Evolutionary conservation across 1,140 invertebrate genomes (phyloP).

Genomic region (Neodiprion pinetum): DNA sequence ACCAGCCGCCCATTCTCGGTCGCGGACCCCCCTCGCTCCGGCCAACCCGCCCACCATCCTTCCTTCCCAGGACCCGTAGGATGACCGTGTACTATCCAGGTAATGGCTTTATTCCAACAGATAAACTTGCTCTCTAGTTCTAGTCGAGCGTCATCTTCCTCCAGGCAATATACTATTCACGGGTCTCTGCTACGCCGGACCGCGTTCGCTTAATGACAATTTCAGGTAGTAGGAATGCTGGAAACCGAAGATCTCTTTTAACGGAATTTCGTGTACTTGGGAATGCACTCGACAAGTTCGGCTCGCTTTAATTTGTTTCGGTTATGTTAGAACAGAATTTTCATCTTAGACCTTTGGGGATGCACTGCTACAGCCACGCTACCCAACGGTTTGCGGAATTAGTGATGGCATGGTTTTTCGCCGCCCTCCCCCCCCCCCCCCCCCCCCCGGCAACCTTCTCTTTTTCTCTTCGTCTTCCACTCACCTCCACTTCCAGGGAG

Average conservation of each 20-base stretch:
- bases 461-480: background rate
- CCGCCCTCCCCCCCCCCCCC: background rate
- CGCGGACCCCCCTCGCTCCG: conserved; percentile 1
- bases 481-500: background rate
- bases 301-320: conserved; percentile 35
- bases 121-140: conserved; percentile 45
- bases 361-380: background rate
- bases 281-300: conserved; percentile 22
- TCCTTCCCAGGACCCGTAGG: conserved; percentile 36
- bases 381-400: background rate
- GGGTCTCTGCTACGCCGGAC: conserved; percentile 24
- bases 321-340: conserved; percentile 40
- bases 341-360: conserved; percentile 27
- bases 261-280: conserved; percentile 30
- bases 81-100: conserved; percentile 44
- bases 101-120: conserved; percentile 51
- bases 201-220: conserved; percentile 46
- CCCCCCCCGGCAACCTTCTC: background rate
- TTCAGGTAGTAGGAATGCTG: conserved; percentile 45
- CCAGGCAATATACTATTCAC: conserved; percentile 37
- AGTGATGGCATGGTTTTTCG: background rate
- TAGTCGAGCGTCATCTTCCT: conserved; percentile 40
- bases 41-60: conserved; percentile 34
- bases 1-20: conserved; percentile 29
- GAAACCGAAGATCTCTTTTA: conserved; percentile 42